Percentiles rank a stretch among this genome's conserved stretches.
Conservation (phyloP, 2,888 invertebrate species). For the Julus scanicus region DNA sequence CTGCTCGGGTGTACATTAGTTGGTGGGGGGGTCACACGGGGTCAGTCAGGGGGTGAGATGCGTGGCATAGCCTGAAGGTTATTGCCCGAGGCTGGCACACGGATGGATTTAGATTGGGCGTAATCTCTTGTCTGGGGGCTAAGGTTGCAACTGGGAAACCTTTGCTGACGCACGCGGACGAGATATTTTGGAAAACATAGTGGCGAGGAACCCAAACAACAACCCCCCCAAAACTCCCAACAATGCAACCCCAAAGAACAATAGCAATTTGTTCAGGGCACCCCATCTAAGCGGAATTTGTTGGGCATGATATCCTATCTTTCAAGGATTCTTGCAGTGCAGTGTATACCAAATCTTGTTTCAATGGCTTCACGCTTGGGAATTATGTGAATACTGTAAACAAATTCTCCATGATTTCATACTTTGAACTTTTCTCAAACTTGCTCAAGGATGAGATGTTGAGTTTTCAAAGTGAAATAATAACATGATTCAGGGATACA, state of each 20-base stretch:
- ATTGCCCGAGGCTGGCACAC: constrained; percentile 45
- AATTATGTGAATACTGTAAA: too few species aligned
- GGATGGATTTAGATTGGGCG: constrained; percentile 28
- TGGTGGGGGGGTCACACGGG: constrained; percentile 26
- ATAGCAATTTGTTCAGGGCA: not conserved
- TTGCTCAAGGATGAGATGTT: too few species aligned
- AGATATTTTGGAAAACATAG: constrained; percentile 2
- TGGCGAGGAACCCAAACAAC: constrained; percentile 4
- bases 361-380: too few species aligned
- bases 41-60: not conserved
- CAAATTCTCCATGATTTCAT: too few species aligned
- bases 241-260: not conserved
- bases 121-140: constrained; percentile 23
- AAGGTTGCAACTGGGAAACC: not conserved
- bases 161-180: constrained; percentile 27
- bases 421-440: too few species aligned
- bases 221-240: not conserved
- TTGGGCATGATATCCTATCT: too few species aligned
- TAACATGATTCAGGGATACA: too few species aligned
- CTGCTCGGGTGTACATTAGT: constrained; percentile 1
- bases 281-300: too few species aligned
- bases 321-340: too few species aligned
- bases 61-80: constrained; percentile 48
- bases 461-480: too few species aligned
- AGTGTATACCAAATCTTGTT: too few species aligned